Conservation (phyloP, 2,113 vertebrate species). For the Raphicerus campestris region DNA sequence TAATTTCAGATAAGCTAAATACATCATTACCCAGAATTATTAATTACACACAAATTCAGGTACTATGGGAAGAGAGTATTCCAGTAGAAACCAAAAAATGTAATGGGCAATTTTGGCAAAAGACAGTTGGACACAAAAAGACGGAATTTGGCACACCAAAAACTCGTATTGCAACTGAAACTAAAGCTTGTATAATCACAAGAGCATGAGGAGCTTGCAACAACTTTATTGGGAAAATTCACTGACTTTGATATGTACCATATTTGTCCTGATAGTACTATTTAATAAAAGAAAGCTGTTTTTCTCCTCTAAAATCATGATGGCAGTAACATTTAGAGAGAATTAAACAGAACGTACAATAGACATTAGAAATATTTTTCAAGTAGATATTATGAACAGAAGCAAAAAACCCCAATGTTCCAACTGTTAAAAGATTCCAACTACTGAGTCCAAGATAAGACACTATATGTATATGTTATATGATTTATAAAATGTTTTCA, state of each 20-base stretch:
- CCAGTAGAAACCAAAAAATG: background rate
- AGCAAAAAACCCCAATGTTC: background rate
- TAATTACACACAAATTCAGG: background rate
- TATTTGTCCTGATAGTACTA: background rate
- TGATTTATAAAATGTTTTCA: background rate
- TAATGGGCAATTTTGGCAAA: background rate
- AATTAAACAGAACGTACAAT: background rate
- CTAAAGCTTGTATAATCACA: background rate
- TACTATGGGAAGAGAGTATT: background rate
- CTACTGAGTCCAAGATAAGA: background rate
- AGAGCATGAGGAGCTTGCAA: background rate
- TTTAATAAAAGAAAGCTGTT: background rate
- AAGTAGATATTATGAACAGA: background rate
- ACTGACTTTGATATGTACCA: background rate
- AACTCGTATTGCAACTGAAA: background rate
- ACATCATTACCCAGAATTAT: background rate
- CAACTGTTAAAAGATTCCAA: background rate
- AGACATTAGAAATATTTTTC: slow-evolving; percentile 19
- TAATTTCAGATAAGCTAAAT: background rate
- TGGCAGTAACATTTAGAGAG: background rate
- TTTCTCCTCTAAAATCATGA: background rate
- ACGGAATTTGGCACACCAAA: background rate
- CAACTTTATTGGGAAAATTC: background rate
- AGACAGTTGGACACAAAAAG: background rate
- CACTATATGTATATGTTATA: no score